Base-by-base conservation (phyloP, 2,888 invertebrate genomes). In the Drosophila austrosaltans region DNA sequence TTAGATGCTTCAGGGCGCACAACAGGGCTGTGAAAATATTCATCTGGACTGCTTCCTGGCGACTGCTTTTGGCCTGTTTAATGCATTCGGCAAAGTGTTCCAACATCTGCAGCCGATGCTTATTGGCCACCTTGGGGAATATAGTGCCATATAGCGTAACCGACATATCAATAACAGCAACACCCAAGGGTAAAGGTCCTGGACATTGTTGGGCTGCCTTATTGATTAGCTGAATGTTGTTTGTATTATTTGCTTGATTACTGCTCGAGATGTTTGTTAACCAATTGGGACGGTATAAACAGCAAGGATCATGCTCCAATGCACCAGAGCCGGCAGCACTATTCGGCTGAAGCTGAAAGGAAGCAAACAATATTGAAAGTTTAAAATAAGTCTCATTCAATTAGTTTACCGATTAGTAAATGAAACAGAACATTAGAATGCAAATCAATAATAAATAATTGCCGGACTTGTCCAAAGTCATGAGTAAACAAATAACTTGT, bases 51-150 rank as follows among this genome's bases (percentile, higher is more conserved):
- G 98, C 98, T 91, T 99, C 98, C 89, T 98, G 98, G 10, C 98
- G 94, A 0, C 96, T 95, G 10, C 97, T 97, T 90, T 98, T 98
- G 0, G 98, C 97, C 90, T 98, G 97, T 83, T 96, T 96, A 81
- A 99, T 97, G 91, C 98, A 98, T 91, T 99, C 99, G 25, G 95
- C 95, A 91, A 99, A 99, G 91, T 99, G 99, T 79, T 98, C 98
- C 62, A 99, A 93, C 96, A 99, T 98, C 93, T 99, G 99, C 66
- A 98, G 94, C 60, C 98, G 95, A 93, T 99, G 99, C 90, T 99
- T 99, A 89, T 97, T 96, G 32, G 98, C 97, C 12, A 99, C 98
- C 72, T 97, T 94, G 0, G 98, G 97, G 92, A 99, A 99, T 74
- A 99, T 96, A 82, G 96, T 95, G 25, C 99, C 99, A 93, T 98